Conservation (phyloP, 2,888 invertebrate genomes). For the Amblyteles armatorius region DNA sequence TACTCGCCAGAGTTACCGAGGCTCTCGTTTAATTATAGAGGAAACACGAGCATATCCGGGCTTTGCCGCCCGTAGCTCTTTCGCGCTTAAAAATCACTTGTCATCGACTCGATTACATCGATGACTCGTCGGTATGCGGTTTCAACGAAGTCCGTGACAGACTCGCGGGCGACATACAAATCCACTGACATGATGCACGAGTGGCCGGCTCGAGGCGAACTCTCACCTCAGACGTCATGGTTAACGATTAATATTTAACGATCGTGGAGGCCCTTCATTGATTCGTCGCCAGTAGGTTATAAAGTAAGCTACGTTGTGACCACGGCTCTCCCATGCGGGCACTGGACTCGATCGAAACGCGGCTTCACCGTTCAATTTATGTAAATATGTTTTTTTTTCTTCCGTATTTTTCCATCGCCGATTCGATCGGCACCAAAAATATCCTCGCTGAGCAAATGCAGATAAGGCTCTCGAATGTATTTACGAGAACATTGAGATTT, state of each 20-base stretch:
- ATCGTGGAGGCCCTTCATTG: constrained; percentile 54
- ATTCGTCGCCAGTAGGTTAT: constrained; percentile 56
- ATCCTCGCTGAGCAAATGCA: constrained; percentile 9
- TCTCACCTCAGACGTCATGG: constrained; percentile 62
- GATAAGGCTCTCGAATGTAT: background rate
- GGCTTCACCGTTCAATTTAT: background rate
- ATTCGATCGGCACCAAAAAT: constrained; percentile 56
- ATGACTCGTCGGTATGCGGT: constrained; percentile 7
- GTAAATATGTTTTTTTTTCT: constrained; percentile 1
- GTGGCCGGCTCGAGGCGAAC: constrained; percentile 50
- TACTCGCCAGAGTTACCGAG: background rate
- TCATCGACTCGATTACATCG: constrained; percentile 32
- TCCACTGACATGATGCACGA: constrained; percentile 1
- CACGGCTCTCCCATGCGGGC: constrained; percentile 16
- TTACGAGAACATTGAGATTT: background rate
- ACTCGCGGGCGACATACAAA: background rate
- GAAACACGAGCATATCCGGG: background rate
- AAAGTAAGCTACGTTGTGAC: constrained; percentile 54
- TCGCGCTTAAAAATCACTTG: constrained; percentile 3
- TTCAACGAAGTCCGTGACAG: background rate
- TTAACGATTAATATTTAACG: constrained; percentile 65
- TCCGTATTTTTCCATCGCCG: constrained; percentile 8
- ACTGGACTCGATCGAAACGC: constrained; percentile 22
- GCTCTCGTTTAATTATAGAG: constrained; percentile 33
- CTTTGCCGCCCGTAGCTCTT: background rate